A percentile compares a stretch with the other conserved stretches of the same genome.
Evolutionary conservation across 2,113 vertebrate genomes (phyloP).

Genomic region (Halcyon malimbica): DNA sequence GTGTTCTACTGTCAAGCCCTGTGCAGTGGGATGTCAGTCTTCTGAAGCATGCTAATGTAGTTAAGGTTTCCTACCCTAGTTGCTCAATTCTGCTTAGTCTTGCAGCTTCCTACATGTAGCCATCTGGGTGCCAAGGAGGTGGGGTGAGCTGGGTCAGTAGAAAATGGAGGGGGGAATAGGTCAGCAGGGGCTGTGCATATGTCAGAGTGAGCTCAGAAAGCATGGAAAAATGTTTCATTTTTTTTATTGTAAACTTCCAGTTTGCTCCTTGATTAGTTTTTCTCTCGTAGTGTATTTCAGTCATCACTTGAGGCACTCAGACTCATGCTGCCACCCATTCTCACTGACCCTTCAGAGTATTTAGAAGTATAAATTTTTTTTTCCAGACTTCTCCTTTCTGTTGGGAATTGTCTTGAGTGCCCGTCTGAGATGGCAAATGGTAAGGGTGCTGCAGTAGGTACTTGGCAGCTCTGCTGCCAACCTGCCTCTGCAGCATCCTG

Average conservation of each 20-base stretch:
- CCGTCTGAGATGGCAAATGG: neutral
- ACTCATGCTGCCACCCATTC: neutral
- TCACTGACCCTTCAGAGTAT: neutral
- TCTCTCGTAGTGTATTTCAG: neutral
- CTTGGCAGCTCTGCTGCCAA: neutral
- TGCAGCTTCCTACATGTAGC: conserved; percentile 16
- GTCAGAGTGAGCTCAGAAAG: fast-evolving
- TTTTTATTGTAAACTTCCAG: neutral
- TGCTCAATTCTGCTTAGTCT: conserved; percentile 38
- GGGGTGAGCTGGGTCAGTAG: neutral
- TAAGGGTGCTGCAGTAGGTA: neutral
- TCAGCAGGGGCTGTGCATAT: neutral
- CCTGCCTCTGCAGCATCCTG: neutral
- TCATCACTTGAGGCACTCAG: neutral
- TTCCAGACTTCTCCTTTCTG: neutral
- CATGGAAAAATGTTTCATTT: neutral
- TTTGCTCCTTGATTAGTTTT: neutral
- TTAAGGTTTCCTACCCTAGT: neutral
- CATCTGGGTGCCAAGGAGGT: neutral
- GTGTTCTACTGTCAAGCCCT: neutral
- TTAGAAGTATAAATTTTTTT: neutral
- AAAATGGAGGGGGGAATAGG: neutral
- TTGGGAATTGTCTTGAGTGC: neutral
- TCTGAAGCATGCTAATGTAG: neutral
- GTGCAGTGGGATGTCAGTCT: neutral